Evolutionary conservation across 2,797 vertebrate species (phyloP), one percentile per base, ranked within the genome.

Genomic region (Takifugu rubripes): DNA sequence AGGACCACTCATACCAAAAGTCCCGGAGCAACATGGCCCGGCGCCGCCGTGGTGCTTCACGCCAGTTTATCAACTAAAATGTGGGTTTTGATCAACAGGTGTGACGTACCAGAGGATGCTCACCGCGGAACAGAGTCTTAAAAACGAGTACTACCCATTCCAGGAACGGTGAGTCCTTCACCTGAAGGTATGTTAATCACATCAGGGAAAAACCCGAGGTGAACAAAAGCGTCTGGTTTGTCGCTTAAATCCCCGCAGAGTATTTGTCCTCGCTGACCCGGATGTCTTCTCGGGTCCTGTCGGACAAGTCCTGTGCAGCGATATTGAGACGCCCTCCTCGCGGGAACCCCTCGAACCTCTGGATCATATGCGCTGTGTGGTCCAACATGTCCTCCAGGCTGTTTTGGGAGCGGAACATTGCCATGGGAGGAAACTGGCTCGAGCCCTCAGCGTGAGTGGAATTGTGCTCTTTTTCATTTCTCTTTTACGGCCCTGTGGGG

Each of bases 241-340:
- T 52, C 5, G 9, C 56, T 10, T 55, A 0, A 5, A 60, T 61
- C 14, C 26, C 31, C 9, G 0, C 77, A 98, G 96, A 84, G 91
- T 97, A 81, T 93, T 99, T 76, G 88, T 98, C 72, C 92, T 98
- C 61, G 93, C 93, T 1, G 96, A 97, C 61, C 95, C 95, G 0
- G 89, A 89, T 6, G 83, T 98, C 77, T 92, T 98, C 45, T 90
- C 91, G 0, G 89, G 90, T 36, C 87, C 92, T 3, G 72, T 96
- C 74, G 92, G 89, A 61, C 84, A 83, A 0, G 89, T 92, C 0
- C 58, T 99, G 54, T 43, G 81, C 54, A 83, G 69, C 0, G 94
- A 96, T 75, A 91, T 92, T 0, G 85, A 94, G 73, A 81, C 88
- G 0, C 87, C 56, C 0, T 87, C 83, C 60, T 68, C 66, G 10